A percentile compares a stretch with the other conserved stretches of the same genome.
phyloP scores from a whole-genome alignment of 2,888 invertebrate species.

The Dusona sp. region DNA sequence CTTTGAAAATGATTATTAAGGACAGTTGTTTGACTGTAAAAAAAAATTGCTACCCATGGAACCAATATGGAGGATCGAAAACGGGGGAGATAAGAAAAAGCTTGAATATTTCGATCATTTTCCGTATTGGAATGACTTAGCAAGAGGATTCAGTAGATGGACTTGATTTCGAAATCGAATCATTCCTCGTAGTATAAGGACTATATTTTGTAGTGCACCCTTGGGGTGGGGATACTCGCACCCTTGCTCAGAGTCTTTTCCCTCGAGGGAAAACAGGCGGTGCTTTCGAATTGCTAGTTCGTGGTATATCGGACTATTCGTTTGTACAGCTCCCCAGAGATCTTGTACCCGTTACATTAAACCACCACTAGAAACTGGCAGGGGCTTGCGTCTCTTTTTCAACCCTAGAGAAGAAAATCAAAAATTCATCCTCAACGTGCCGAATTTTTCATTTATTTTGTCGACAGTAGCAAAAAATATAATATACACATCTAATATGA shows the following conservation, averaged over 20 bases:
- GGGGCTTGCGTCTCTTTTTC: neutral
- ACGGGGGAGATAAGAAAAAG: neutral
- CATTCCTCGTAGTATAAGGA: conserved; percentile 46
- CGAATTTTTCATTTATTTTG: neutral
- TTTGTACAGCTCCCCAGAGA: conserved; percentile 53
- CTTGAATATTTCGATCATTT: neutral
- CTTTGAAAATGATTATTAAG: neutral
- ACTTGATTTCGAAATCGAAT: conserved; percentile 58
- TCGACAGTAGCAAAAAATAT: neutral
- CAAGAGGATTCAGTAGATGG: conserved; percentile 44
- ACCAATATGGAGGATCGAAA: neutral
- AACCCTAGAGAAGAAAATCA: neutral
- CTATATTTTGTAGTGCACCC: conserved; percentile 24
- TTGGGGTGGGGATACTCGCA: neutral
- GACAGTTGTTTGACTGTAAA: neutral
- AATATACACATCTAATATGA: neutral
- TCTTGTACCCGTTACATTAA: conserved; percentile 19
- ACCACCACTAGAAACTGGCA: neutral
- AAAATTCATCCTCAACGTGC: neutral
- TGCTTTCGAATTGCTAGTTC: conserved; percentile 22
- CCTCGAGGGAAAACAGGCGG: conserved; percentile 45
- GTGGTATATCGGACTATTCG: conserved; percentile 43
- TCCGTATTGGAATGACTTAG: conserved; percentile 18
- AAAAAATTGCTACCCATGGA: neutral
- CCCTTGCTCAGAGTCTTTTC: conserved; percentile 27